These are phyloP conservation scores for Metalampra italica DNA, from an alignment of 2,888 invertebrate genomes.

Conservation along the genomic window DNA sequence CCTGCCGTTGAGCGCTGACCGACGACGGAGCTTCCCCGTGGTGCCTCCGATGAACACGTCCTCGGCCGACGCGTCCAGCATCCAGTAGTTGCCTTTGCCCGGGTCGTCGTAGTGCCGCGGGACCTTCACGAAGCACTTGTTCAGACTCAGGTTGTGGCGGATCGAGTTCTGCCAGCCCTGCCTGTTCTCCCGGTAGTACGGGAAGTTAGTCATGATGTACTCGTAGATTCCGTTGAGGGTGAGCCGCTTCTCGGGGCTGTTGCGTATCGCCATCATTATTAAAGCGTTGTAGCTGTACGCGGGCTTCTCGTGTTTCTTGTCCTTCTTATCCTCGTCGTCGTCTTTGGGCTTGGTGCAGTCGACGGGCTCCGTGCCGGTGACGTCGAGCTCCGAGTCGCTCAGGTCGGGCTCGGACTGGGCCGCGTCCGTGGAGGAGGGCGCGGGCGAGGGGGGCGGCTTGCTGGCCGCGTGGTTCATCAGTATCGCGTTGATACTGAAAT, in stretches of 20 bases:
- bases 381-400: conserved; percentile 85
- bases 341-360: conserved; percentile 81
- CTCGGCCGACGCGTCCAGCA: conserved; percentile 98
- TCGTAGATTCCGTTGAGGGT: conserved; percentile 99
- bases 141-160: conserved; percentile 96
- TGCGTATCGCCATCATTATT: conserved; percentile 99
- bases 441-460: conserved; percentile 64
- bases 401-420: conserved; percentile 62
- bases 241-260: conserved; percentile 94
- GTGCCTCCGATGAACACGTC: conserved; percentile 99
- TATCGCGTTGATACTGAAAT: conserved; percentile 89
- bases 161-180: conserved; percentile 99
- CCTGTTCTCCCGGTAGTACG: conserved; percentile 98
- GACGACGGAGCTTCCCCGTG: conserved; percentile 93
- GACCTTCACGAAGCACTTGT: conserved; percentile 99
- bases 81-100: conserved; percentile 99
- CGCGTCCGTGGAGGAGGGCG: conserved; percentile 56
- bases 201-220: conserved; percentile 99
- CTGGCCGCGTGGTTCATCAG: conserved; percentile 78
- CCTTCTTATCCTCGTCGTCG: conserved; percentile 50
- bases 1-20: conserved; percentile 93
- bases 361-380: conserved; percentile 86
- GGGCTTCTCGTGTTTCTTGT: conserved; percentile 93
- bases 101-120: conserved; percentile 99
- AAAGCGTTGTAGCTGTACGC: conserved; percentile 99